Base-by-base conservation (phyloP, 2,113 vertebrate species). In the Oncorhynchus nerka region DNA sequence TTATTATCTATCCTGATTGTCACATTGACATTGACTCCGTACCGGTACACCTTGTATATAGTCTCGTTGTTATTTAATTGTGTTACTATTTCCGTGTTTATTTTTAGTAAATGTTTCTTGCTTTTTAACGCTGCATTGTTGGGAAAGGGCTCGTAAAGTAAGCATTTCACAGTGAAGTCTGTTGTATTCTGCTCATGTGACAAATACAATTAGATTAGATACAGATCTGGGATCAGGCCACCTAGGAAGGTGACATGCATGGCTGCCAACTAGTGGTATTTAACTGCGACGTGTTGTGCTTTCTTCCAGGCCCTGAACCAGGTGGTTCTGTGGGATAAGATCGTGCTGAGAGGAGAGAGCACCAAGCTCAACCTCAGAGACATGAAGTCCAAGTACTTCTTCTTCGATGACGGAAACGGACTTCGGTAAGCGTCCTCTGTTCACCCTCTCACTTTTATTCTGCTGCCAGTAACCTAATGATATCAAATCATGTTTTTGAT, bases 371-470 rank as follows among this genome's bases (percentile, higher is more conserved):
- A 91, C 71, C 86, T 99, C 84, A 95, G 93, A 94, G 96, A 97
- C 68, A 96, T 95, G 93, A 98, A 99, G 85, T 96, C 98, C 49
- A 98, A 99, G 74, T 99, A 99, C 83, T 98, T 96, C 89, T 99
- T 99, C 93, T 99, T 99, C 73, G 98, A 99, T 77, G 97, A 99
- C 79, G 97, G 98, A 85, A 99, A 97, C 68, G 98, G 98, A 84
- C 94, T 99, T 57, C 96, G 97, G 98, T 99, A 76, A 93, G 94
- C 86, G 16, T n/a, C 64, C 13, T 30, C 5, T 22, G 2, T 22
- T 7, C 4, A 57, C 55, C 55, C 55, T 16, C 55, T 20, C 13
- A 57, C 55, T 57, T 57, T 57, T 19, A 57, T 57, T 57, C 16
- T 1, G 4, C 4, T 20, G 55, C 19, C 55, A 57, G 55, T 20